These are phyloP conservation scores for Silvanus unidentatus DNA, from an alignment of 2,888 invertebrate genomes.

Conservation along the genomic window DNA sequence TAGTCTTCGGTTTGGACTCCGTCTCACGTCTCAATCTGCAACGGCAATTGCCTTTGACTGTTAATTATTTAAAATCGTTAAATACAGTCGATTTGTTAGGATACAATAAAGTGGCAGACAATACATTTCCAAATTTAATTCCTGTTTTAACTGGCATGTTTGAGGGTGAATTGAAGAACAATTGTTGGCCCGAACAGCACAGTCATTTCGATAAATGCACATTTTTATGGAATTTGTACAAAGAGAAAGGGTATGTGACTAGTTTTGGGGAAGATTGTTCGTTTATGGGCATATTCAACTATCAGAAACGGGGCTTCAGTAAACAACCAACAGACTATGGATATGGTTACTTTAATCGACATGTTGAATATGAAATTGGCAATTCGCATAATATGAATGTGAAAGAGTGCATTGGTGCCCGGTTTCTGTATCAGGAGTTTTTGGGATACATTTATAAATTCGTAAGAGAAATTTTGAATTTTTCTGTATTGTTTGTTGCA, in stretches of 20 bases:
- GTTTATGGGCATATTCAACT: conserved; percentile 74
- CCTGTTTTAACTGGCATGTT: conserved; percentile 71
- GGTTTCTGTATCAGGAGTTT: conserved; percentile 64
- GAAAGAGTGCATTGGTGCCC: conserved; percentile 63
- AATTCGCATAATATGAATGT: conserved; percentile 60
- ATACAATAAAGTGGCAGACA: conserved; percentile 91
- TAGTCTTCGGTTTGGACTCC: conserved; percentile 79
- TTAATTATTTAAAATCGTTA: conserved; percentile 53
- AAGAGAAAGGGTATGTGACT: conserved; percentile 67
- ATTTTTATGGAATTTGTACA: conserved; percentile 79
- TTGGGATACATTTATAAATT: conserved; percentile 66
- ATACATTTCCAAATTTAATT: conserved; percentile 86
- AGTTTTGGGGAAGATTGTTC: conserved; percentile 80
- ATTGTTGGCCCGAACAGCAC: conserved; percentile 53
- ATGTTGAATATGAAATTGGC: conserved; percentile 62
- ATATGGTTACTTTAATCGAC: conserved; percentile 65
- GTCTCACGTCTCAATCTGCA: conserved; percentile 80
- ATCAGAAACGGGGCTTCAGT: conserved; percentile 67
- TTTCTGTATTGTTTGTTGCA: too few species aligned
- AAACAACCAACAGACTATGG: conserved; percentile 83
- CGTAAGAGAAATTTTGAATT: too few species aligned
- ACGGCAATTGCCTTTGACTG: conserved; percentile 74
- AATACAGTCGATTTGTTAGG: conserved; percentile 74
- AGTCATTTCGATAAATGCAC: conserved; percentile 71
- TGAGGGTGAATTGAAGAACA: conserved; percentile 57